These are phyloP conservation scores for Macrocentrus cingulum DNA, from an alignment of 1,140 invertebrate genomes.

Conservation along the genomic window DNA sequence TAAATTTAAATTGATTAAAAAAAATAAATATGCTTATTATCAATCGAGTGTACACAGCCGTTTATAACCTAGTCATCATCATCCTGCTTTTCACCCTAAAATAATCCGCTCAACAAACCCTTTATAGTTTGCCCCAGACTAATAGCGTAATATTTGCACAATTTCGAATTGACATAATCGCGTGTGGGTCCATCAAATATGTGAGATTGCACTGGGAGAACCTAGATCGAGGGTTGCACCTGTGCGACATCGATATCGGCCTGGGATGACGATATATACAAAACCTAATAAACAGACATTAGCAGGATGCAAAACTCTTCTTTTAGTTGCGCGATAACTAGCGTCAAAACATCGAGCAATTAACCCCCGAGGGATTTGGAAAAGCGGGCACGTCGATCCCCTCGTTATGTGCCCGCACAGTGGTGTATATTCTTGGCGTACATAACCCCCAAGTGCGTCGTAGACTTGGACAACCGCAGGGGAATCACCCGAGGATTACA, in stretches of 20 bases:
- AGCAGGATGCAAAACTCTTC: neutral
- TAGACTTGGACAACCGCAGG: conserved; percentile 45
- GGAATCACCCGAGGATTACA: conserved; percentile 58
- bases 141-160: conserved; percentile 19
- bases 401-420: conserved; percentile 34
- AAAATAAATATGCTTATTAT: neutral
- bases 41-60: neutral
- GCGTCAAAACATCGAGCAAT: conserved; percentile 56
- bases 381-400: conserved; percentile 32
- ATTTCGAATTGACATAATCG: conserved; percentile 22
- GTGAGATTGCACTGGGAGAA: too few species aligned
- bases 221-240: too few species aligned
- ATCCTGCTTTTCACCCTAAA: conserved; percentile 17
- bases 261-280: too few species aligned
- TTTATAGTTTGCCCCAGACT: conserved; percentile 14
- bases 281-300: neutral
- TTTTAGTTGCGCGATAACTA: conserved; percentile 24
- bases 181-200: neutral
- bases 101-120: conserved; percentile 25
- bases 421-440: conserved; percentile 18
- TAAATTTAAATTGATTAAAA: too few species aligned
- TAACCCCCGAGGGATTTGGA: conserved; percentile 55
- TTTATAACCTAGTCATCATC: conserved; percentile 7
- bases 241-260: too few species aligned
- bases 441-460: conserved; percentile 25